phyloP scores from a whole-genome alignment of 37 sponge, comb jelly and placozoan genomes.

The Lycopodina hypogea region DNA sequence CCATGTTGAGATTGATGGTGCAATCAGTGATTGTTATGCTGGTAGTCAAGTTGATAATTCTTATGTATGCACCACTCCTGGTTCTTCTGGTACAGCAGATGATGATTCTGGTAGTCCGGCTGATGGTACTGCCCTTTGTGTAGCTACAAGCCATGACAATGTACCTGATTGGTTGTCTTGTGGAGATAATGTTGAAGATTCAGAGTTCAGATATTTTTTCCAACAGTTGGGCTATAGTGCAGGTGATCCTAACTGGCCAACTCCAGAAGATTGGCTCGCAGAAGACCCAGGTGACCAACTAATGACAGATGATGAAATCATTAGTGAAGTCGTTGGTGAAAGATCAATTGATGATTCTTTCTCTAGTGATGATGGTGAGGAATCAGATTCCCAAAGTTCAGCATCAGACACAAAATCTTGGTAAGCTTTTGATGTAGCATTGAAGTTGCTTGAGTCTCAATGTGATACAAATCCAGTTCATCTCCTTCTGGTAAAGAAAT shows the following conservation, averaged over 20 bases:
- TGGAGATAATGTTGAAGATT: neutral
- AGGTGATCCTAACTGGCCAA: too few species aligned
- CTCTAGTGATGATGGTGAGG: too few species aligned
- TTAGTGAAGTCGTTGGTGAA: neutral
- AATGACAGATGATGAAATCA: slow-evolving; percentile 2
- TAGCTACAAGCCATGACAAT: too few species aligned
- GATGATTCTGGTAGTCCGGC: neutral
- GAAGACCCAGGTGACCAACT: neutral
- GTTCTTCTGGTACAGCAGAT: neutral
- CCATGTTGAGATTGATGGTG: too few species aligned
- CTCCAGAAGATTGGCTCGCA: neutral
- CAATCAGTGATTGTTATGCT: too few species aligned
- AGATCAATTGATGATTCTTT: neutral
- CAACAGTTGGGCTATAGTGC: slow-evolving; percentile 5
- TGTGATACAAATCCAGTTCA: neutral
- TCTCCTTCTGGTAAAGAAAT: neutral
- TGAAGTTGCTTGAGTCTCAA: too few species aligned
- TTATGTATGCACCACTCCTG: neutral
- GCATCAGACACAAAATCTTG: neutral
- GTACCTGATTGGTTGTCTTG: too few species aligned
- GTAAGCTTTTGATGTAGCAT: neutral
- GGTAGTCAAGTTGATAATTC: neutral
- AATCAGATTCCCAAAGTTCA: neutral
- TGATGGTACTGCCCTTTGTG: too few species aligned
- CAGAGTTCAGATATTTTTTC: neutral